Evolutionary conservation across 2,888 invertebrate genomes (phyloP).

Genomic region (Tiliacea citrago): DNA sequence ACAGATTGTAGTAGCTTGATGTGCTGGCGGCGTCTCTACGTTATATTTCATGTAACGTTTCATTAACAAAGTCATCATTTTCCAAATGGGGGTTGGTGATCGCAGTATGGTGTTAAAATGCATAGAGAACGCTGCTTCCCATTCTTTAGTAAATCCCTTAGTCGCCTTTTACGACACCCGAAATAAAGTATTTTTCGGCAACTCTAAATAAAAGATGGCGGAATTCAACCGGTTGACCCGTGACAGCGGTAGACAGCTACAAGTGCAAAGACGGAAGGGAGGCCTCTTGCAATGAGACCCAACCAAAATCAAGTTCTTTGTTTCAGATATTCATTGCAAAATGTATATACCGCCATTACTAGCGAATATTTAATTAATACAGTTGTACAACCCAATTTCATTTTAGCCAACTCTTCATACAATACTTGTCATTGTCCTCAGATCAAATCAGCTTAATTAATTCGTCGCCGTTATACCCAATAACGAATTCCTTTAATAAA

Average conservation of each 20-base stretch:
- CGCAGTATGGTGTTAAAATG: too few relatives aligned
- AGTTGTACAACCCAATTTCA: slow-evolving; percentile 13
- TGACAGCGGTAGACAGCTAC: neutral
- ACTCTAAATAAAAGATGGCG: neutral
- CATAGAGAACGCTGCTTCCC: too few relatives aligned
- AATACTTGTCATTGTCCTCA: slow-evolving; percentile 36
- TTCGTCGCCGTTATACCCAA: slow-evolving; percentile 30
- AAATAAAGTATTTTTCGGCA: too few relatives aligned
- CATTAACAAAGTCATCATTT: too few relatives aligned
- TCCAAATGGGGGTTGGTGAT: too few relatives aligned
- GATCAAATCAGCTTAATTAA: slow-evolving; percentile 52
- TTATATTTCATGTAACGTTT: too few relatives aligned
- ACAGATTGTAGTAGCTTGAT: too few relatives aligned
- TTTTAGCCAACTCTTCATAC: slow-evolving; percentile 30
- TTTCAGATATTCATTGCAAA: neutral
- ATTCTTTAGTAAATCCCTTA: too few relatives aligned
- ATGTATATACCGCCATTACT: neutral
- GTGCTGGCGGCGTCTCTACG: too few relatives aligned
- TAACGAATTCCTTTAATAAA: slow-evolving; percentile 28
- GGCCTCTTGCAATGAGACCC: neutral
- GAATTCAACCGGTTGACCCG: neutral
- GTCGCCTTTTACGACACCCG: too few relatives aligned
- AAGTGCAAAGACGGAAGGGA: neutral
- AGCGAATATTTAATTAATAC: slow-evolving; percentile 24
- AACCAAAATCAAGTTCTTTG: neutral